Evolutionary conservation across 2,888 invertebrate species (phyloP), one percentile per base, ranked within the genome.

Genomic region (Elegia similella): DNA sequence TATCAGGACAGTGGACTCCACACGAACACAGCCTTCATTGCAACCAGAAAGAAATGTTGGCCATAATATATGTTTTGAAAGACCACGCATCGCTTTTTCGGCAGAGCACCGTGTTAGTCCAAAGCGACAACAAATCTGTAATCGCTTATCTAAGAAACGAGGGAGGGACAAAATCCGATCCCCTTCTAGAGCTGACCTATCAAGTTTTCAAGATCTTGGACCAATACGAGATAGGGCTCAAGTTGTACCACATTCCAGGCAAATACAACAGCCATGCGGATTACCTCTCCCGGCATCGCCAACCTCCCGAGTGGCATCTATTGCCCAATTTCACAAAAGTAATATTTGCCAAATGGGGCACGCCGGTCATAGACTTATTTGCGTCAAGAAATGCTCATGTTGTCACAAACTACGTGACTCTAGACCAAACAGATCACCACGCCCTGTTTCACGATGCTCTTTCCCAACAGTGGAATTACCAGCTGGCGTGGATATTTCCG

Each of bases 161-260:
- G 55, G 75, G 75, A 7, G 73, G 73, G 0, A 73, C 68, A 0
- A 68, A 65, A 55, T 72, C 73, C 0, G 0, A 17, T 42, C 10
- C 57, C 0, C 52, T 71, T 0, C 58, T 65, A 55, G 34, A 67
- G 2, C 16, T 46, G 7, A 46, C 46, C 16, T 46, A 17, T 17
- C 15, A 46, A 15, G 16, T 17, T 46, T 46, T 16, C 10, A 15
- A 46, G 10, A 12, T 46, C 10, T 46, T 23, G 12, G 46, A 23
- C 23, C 16, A 23, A 12, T 46, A 46, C 16, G 16, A 23, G 16
- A 46, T 46, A 46, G 10, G 10, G 10, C 10, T 17, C 46, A 46
- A 17, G 7, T 7, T 43, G 13, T 43, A 10, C 5, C 15, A 43
- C 15, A 13, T 43, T 6, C 43, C 15, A 12, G 23, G 46, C 6